Evolutionary conservation across 2,888 invertebrate species (phyloP).

Genomic region (Vanessa cardui): DNA sequence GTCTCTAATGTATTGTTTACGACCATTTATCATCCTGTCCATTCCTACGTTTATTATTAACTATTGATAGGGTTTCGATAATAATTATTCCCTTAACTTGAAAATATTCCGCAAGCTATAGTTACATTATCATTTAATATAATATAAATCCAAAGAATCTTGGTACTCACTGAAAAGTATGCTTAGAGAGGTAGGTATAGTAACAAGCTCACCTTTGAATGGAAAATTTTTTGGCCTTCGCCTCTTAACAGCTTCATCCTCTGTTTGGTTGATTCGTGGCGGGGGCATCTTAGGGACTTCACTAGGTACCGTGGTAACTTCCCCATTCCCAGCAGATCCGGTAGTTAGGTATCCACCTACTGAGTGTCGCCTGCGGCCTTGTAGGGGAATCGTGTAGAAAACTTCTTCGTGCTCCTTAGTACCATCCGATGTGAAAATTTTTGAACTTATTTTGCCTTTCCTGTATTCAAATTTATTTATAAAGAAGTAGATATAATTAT

Average conservation of each 20-base stretch:
- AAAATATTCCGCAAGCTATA: too few species aligned
- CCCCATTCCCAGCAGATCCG: constrained; percentile 65
- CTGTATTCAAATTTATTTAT: constrained; percentile 47
- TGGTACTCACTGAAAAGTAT: not conserved
- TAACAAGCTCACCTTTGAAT: constrained; percentile 65
- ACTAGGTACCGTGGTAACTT: constrained; percentile 76
- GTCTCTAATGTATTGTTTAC: constrained; percentile 73
- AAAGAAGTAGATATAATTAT: not conserved
- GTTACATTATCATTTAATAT: too few species aligned
- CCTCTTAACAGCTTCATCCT: constrained; percentile 70
- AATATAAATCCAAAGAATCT: too few species aligned
- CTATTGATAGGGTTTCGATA: constrained; percentile 68
- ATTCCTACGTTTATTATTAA: constrained; percentile 53
- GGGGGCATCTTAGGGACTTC: constrained; percentile 82
- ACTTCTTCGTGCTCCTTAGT: constrained; percentile 83
- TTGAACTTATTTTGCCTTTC: constrained; percentile 73
- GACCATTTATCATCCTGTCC: constrained; percentile 60
- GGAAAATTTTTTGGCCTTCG: constrained; percentile 71
- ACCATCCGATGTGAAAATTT: constrained; percentile 65
- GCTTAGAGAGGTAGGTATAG: not conserved
- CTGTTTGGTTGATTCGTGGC: constrained; percentile 64
- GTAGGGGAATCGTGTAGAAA: constrained; percentile 81
- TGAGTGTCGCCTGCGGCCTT: constrained; percentile 84
- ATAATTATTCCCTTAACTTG: constrained; percentile 44
- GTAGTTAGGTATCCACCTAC: constrained; percentile 85